Evolutionary conservation across 2,888 invertebrate species (phyloP).

Genomic region (Octonoba sinensis): DNA sequence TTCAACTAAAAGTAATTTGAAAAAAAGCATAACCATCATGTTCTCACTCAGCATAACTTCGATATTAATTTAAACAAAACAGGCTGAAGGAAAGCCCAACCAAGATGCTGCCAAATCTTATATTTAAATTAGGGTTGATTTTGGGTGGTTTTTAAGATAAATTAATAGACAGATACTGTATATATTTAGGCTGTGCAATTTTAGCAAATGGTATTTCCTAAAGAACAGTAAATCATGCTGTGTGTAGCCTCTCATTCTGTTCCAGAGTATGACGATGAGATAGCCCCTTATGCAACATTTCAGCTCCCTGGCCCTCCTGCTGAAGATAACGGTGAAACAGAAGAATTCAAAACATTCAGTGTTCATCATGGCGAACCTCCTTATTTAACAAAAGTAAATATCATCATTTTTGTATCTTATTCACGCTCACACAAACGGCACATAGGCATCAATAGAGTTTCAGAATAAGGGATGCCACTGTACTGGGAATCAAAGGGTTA

Average conservation of each 20-base stretch:
- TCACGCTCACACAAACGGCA: not conserved
- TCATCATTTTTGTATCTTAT: not conserved
- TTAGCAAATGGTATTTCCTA: not conserved
- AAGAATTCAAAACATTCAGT: conserved; percentile 66
- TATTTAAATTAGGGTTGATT: no score
- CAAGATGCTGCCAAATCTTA: no score
- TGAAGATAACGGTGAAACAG: conserved; percentile 57
- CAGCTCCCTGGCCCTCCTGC: conserved; percentile 60
- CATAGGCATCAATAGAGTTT: not conserved
- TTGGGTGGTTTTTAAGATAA: no score
- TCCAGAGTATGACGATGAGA: conserved; percentile 65
- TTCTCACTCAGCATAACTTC: no score
- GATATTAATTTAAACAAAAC: no score
- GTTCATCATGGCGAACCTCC: conserved; percentile 66
- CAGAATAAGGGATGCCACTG: not conserved
- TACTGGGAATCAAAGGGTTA: no score
- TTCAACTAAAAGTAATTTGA: no score
- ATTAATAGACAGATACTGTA: no score
- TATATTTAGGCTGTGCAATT: no score
- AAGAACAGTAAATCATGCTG: conserved; percentile 54
- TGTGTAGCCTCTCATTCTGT: conserved; percentile 63
- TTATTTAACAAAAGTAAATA: conserved; percentile 59
- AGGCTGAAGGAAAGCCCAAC: no score
- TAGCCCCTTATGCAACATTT: conserved; percentile 67
- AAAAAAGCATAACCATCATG: no score